Conservation (phyloP, 2,797 vertebrate species). For the Pseudomugil gertrudae region DNA sequence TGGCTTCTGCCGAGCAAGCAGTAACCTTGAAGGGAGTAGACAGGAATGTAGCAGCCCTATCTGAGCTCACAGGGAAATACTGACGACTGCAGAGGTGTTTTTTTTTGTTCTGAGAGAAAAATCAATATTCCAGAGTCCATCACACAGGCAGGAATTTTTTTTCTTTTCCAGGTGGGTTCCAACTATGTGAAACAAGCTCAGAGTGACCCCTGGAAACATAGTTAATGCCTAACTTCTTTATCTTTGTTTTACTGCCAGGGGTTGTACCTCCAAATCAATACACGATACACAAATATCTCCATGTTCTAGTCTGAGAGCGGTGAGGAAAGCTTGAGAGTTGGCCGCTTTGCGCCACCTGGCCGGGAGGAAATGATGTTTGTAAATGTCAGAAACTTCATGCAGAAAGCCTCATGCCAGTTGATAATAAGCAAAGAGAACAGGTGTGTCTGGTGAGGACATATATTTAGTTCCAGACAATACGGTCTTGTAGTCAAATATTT, state of each 20-base stretch:
- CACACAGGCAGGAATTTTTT: constrained; percentile 54
- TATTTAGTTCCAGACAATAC: not conserved
- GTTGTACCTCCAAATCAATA: constrained; percentile 87
- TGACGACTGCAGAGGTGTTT: constrained; percentile 63
- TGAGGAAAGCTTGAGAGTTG: constrained; percentile 67
- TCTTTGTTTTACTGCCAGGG: constrained; percentile 83
- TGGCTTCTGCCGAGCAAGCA: constrained; percentile 62
- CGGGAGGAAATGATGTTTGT: constrained; percentile 7
- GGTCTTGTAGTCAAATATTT: not conserved
- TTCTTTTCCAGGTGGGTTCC: constrained; percentile 47
- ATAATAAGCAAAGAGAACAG: not conserved
- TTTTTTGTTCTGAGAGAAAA: constrained; percentile 63
- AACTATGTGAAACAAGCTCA: constrained; percentile 79
- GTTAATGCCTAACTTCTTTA: constrained; percentile 85
- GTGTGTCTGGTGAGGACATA: not conserved
- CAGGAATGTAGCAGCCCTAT: constrained; percentile 77
- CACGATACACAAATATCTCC: constrained; percentile 81
- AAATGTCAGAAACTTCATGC: constrained; percentile 23
- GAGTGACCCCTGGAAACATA: constrained; percentile 76
- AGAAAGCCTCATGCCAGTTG: constrained; percentile 8
- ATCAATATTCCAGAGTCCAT: constrained; percentile 82
- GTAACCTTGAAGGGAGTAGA: constrained; percentile 84
- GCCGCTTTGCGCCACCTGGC: constrained; percentile 66
- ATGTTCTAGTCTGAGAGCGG: constrained; percentile 65
- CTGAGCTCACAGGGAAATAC: constrained; percentile 72